Evolutionary conservation across 2,888 invertebrate species (phyloP), one percentile per base, ranked within the genome.

Genomic region (Philereme vetulata): DNA sequence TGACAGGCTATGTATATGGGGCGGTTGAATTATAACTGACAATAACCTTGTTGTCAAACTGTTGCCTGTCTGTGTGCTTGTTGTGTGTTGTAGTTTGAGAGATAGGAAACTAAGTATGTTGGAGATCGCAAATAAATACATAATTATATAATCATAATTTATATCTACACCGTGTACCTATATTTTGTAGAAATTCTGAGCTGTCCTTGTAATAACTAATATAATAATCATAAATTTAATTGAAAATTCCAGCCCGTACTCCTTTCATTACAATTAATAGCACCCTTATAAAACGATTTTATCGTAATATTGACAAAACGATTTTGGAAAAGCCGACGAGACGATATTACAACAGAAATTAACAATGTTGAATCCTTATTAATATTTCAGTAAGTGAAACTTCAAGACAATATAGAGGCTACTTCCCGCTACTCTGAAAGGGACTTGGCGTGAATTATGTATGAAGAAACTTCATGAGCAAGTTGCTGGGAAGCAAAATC

Each of bases 371-470:
- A 21, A 21, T 21, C 2, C 21, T 35, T 49, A 56, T 48, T 55
- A 50, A 33, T 56, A 50, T 40, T 46, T 46, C 34, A 56, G 21
- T 40, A 46, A 50, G 21, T 53, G 32, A 46, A 53, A 46, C 53
- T 38, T 49, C 36, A 36, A 36, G 40, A 43, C 10, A 32, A 52
- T 40, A 46, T 33, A 44, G 38, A 52, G 40, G 43, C 35, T 51
- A 51, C 44, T 44, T n/a, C 10, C 46, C 40, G 7, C 36, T 61
- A 45, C 33, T 42, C 42, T 48, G 38, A 11, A 54, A 51, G 9
- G 40, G 49, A 49, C 48, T 21, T 36, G 9, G 9, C 56, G 36
- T 62, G 62, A 62, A 62, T 62, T 51, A 62, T 62, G 57, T 57
- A 62, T 51, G 51, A 61, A 50, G 42, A 43, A 62, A 57, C 51